Evolutionary conservation across 2,797 vertebrate genomes (phyloP).

Genomic region (Gymnoscopelus braueri): DNA sequence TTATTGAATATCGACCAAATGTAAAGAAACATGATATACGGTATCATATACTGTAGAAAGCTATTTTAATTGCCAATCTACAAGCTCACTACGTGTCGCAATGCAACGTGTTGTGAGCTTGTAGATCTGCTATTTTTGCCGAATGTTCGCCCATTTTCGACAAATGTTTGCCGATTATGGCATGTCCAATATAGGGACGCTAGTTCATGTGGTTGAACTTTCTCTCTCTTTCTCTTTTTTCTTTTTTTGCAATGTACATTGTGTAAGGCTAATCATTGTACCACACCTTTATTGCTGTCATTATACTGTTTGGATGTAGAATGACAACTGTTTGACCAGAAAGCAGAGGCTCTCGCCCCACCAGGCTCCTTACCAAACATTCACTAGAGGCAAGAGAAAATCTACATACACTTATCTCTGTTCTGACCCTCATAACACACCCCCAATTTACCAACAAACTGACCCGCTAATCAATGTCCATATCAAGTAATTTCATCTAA

Average conservation of each 20-base stretch:
- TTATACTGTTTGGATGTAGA: conserved; percentile 69
- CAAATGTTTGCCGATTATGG: too few species aligned
- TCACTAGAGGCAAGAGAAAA: conserved; percentile 72
- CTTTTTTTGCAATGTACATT: neutral
- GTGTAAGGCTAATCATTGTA: neutral
- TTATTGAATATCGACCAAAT: too few species aligned
- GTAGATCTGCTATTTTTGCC: too few species aligned
- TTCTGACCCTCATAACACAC: conserved; percentile 16
- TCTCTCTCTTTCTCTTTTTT: too few species aligned
- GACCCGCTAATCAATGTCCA: conserved; percentile 29
- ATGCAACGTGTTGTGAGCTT: too few species aligned
- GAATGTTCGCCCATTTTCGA: too few species aligned
- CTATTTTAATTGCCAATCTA: too few species aligned
- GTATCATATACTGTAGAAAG: too few species aligned
- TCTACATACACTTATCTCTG: conserved; percentile 9
- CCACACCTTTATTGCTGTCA: conserved; percentile 45
- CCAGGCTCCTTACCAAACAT: conserved; percentile 64
- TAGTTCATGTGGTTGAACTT: too few species aligned
- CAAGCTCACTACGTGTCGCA: too few species aligned
- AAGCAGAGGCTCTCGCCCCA: conserved; percentile 60
- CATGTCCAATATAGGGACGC: too few species aligned
- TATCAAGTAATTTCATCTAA: conserved; percentile 24
- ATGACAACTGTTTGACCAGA: conserved; percentile 56
- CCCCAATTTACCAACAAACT: conserved; percentile 27
- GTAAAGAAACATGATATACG: too few species aligned